Percentiles rank a stretch among this genome's conserved stretches.
phyloP scores from a whole-genome alignment of 1,140 invertebrate genomes.

The Neotoxoptera formosana region DNA sequence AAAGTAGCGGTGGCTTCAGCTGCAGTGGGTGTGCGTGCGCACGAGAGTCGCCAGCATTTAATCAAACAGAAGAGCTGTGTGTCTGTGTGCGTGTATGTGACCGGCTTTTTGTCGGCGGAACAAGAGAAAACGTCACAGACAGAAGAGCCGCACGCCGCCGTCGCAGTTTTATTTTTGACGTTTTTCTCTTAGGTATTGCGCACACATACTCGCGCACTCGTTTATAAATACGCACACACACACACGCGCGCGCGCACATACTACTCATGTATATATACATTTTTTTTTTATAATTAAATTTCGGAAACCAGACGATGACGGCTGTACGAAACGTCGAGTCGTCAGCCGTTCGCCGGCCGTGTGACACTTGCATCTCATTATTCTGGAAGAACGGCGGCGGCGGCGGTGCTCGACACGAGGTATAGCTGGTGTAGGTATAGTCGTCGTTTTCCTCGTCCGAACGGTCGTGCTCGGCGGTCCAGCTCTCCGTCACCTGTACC shows the following conservation, averaged over 20 bases:
- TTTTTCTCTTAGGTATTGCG: neutral
- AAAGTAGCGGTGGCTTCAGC: neutral
- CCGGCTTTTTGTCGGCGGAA: neutral
- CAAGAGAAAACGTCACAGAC: neutral
- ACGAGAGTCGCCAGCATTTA: neutral
- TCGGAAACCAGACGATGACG: neutral
- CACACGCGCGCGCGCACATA: too few relatives aligned
- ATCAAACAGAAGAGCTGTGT: neutral
- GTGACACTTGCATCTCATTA: neutral
- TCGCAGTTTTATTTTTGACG: neutral
- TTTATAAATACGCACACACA: too few relatives aligned
- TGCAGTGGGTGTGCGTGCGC: neutral
- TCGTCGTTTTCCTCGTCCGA: neutral
- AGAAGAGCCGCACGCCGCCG: neutral
- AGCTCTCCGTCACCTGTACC: neutral
- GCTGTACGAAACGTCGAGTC: neutral
- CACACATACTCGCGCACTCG: too few relatives aligned
- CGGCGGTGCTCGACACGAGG: too few relatives aligned
- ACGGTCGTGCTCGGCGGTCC: neutral
- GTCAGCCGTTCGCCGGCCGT: neutral
- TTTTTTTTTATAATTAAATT: conserved; percentile 5
- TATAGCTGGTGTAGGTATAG: too few relatives aligned
- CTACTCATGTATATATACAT: neutral
- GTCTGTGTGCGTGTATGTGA: too few relatives aligned
- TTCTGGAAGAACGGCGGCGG: neutral